Conservation (phyloP, 2,113 vertebrate genomes). For the Vulpes vulpes region DNA sequence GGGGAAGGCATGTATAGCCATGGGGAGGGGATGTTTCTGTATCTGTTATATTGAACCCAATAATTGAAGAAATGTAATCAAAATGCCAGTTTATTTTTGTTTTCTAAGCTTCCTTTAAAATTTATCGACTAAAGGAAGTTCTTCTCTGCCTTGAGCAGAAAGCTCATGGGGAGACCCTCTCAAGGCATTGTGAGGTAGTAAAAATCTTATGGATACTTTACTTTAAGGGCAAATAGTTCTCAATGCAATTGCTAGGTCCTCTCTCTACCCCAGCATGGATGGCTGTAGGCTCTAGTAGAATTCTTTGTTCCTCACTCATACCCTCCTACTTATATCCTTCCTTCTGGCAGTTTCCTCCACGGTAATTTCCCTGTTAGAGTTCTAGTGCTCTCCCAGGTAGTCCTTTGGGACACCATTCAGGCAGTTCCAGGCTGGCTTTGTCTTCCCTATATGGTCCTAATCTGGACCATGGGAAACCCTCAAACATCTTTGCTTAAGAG, state of each 20-base stretch:
- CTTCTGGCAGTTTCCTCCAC: not conserved
- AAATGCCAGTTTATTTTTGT: conserved; percentile 13
- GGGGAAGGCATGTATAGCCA: too few species aligned
- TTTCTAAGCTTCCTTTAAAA: not conserved
- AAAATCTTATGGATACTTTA: not conserved
- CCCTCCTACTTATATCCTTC: not conserved
- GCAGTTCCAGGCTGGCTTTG: not conserved
- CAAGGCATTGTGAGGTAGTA: not conserved
- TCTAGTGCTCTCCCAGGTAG: not conserved
- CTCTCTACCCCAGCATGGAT: not conserved
- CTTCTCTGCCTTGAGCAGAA: not conserved
- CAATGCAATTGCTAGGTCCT: not conserved
- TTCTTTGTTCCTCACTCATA: not conserved
- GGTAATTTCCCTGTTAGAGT: not conserved
- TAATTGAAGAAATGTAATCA: not conserved
- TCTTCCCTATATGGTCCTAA: not conserved
- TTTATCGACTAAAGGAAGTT: not conserved
- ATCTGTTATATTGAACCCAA: not conserved
- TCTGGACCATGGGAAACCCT: not conserved
- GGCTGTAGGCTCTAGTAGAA: not conserved
- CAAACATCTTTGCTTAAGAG: not conserved
- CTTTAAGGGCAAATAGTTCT: not conserved
- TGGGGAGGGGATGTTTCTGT: not conserved
- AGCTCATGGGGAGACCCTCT: not conserved
- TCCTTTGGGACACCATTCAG: not conserved